Conservation (phyloP, 2,113 vertebrate genomes). For the Prunella fulvescens region DNA sequence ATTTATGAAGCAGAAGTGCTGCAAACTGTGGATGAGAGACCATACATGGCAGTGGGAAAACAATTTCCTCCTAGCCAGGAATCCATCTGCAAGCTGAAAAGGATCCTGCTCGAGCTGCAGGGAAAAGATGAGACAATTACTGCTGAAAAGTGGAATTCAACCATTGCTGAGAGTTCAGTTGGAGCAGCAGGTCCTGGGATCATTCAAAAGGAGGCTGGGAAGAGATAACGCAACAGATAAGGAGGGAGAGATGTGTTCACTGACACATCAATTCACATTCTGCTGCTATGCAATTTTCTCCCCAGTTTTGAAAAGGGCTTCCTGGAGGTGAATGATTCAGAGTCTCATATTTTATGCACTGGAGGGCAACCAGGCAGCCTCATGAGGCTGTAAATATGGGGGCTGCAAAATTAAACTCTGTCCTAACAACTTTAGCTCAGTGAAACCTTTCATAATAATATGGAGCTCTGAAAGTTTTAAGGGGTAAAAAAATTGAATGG, state of each 20-base stretch:
- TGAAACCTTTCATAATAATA: not conserved
- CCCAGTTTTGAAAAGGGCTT: not conserved
- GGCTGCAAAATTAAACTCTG: not conserved
- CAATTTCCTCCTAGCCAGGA: not conserved
- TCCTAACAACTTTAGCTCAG: constrained; percentile 1
- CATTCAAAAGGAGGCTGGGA: not conserved
- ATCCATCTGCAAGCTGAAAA: not conserved
- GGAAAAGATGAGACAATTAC: not conserved
- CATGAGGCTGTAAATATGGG: not conserved
- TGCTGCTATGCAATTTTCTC: not conserved
- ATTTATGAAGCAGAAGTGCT: not conserved
- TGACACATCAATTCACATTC: not conserved
- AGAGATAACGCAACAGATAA: not conserved
- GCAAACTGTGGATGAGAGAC: not conserved
- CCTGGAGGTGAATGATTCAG: not conserved
- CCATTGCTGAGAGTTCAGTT: not conserved
- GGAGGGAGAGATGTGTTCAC: not conserved
- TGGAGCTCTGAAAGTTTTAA: not conserved
- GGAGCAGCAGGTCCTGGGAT: not conserved
- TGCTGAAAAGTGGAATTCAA: not conserved
- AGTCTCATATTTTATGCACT: not conserved
- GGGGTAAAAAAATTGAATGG: not conserved
- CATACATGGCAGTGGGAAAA: not conserved
- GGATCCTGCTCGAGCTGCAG: not conserved
- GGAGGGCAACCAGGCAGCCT: not conserved